Base-by-base conservation (phyloP, 2,888 invertebrate genomes). In the Epistrophella euchroma region DNA sequence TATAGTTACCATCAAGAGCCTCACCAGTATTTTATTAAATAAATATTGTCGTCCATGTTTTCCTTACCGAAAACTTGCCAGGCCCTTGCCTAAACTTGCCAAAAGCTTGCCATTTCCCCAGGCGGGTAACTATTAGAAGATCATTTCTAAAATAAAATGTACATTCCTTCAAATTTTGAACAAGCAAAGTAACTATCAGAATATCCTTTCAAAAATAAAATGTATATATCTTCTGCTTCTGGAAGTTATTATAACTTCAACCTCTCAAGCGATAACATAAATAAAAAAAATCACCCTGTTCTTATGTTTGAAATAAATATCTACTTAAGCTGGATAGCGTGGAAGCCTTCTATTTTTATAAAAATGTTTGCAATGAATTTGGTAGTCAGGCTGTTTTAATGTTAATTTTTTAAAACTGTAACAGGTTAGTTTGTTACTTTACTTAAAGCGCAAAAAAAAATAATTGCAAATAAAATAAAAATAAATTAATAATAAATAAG, bases 351-450 rank as follows among this genome's bases (percentile, higher is more conserved):
- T 32, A 32, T 55, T 55, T 55, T 10, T 35, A 56, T 56, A 17
- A 56, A 56, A 56, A 56, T 56, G 11, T 17, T n/a, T 56, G 17
- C 11, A 68, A 35, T 47, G 10, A 32, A 32, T 56, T 56, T 56
- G 17, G 17, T 56, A 22, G 6, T 58, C 15, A 37, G 58, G 37
- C 19, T 37, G 37, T 37, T 19, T 19, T 58, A 13, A 32, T 25
- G 25, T 52, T 15, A 2, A 58, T 0, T 22, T 15, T 15, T 15
- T 4, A 35, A 43, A 71, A 19, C 13, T 45, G 32, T 45, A 56
- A 83, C 78, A 73, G 78, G 83, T 68, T 83, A 83, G 83, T 83
- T 78, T 82, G 60, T 73, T 60, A 71, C 22, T 71, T 28, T 60
- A 2, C 40, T 22, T 2, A 60, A 60, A 40, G 60, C 60, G 40